Percentiles rank a stretch among this genome's conserved stretches.
Conservation (phyloP, 1,140 invertebrate species). For the Battus philenor region DNA sequence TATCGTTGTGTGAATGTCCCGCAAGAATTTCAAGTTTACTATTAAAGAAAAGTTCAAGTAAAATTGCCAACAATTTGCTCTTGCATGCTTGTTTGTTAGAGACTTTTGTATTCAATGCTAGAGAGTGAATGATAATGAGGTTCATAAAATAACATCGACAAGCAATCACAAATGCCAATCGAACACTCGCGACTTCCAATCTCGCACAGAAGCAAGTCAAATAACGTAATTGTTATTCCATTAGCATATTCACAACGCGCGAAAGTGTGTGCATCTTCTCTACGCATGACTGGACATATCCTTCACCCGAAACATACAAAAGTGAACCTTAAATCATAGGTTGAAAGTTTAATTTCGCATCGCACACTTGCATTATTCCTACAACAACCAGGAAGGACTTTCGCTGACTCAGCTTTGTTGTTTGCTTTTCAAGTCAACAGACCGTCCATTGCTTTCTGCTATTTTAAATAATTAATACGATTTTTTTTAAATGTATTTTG, state of each 20-base stretch:
- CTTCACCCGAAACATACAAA: neutral
- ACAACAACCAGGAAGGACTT: constrained; percentile 10
- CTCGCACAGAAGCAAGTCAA: constrained; percentile 5
- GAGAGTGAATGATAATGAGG: too few species aligned
- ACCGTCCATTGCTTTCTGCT: neutral
- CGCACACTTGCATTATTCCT: neutral
- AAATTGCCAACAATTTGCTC: too few species aligned
- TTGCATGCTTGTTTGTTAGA: too few species aligned
- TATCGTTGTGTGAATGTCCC: too few species aligned
- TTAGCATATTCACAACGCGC: constrained; percentile 1
- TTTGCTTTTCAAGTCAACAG: constrained; percentile 6
- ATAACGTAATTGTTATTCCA: constrained; percentile 9
- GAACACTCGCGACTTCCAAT: too few species aligned
- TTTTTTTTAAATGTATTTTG: too few species aligned
- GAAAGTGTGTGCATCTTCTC: constrained; percentile 1
- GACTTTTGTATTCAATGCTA: too few species aligned
- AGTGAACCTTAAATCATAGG: too few species aligned
- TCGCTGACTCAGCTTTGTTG: constrained; percentile 7
- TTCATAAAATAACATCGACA: too few species aligned
- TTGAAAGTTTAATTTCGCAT: neutral
- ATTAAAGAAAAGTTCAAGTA: too few species aligned
- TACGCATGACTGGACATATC: constrained; percentile 5
- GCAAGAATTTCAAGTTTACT: too few species aligned
- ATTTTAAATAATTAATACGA: constrained; percentile 1
- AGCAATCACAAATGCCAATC: too few species aligned